Evolutionary conservation across 92 coral and sea anemone genomes (phyloP).

Genomic region (Porites divaricata): DNA sequence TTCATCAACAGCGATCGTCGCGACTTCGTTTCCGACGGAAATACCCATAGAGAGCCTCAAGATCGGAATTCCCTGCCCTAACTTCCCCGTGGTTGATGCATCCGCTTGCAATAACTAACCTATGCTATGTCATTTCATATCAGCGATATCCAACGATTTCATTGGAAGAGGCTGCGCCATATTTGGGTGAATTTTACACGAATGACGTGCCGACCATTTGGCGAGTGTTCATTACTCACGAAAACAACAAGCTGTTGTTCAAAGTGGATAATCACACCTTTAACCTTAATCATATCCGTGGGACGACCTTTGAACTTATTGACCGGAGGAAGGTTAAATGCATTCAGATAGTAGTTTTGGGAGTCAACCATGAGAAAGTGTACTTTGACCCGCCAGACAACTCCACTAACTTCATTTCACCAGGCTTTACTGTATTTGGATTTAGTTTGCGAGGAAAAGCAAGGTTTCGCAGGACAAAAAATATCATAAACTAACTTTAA

Average conservation of each 20-base stretch:
- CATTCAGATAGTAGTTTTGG: slow-evolving; percentile 49
- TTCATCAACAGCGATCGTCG: no score
- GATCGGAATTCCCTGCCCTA: no score
- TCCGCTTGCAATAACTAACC: neutral
- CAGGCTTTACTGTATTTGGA: slow-evolving; percentile 66
- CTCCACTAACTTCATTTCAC: slow-evolving; percentile 28
- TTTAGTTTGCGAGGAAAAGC: slow-evolving; percentile 76
- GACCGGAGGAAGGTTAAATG: slow-evolving; percentile 50
- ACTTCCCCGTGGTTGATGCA: no score
- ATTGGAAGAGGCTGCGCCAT: slow-evolving; percentile 42
- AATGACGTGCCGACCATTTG: slow-evolving; percentile 49
- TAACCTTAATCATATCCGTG: slow-evolving; percentile 59
- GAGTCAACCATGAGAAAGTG: slow-evolving; percentile 70
- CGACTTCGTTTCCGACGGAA: no score
- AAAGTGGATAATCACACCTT: slow-evolving; percentile 18
- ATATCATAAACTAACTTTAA: neutral
- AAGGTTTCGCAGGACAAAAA: slow-evolving; percentile 53
- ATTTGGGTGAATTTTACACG: slow-evolving; percentile 55
- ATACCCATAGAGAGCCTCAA: no score
- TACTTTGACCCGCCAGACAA: slow-evolving; percentile 63
- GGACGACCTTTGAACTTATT: slow-evolving; percentile 70
- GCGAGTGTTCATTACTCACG: slow-evolving; percentile 27
- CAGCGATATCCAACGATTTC: slow-evolving; percentile 2
- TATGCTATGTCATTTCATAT: neutral
- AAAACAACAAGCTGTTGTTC: slow-evolving; percentile 18